Percentiles rank a stretch among this genome's conserved stretches.
Conservation (phyloP, 2,797 vertebrate species). For the Harpagifer antarcticus region DNA sequence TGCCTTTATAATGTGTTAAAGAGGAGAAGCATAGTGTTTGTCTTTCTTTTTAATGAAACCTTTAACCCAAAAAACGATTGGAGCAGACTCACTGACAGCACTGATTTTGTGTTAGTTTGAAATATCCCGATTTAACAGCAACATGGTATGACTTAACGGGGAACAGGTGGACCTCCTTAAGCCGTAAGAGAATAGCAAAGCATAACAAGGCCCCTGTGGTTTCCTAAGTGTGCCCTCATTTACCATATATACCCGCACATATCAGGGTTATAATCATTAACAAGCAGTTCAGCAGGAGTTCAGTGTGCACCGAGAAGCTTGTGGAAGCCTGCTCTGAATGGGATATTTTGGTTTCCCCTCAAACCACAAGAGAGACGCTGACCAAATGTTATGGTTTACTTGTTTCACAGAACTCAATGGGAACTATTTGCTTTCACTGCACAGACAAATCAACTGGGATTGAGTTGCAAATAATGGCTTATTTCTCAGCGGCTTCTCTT, state of each 20-base stretch:
- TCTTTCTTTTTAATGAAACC: conserved; percentile 18
- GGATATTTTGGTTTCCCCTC: conserved; percentile 73
- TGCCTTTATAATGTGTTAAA: neutral
- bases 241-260: conserved; percentile 77
- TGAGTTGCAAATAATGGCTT: conserved; percentile 77
- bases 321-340: conserved; percentile 66
- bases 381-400: conserved; percentile 82
- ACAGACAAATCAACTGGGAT: conserved; percentile 74
- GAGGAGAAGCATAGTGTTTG: neutral
- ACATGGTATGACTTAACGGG: conserved; percentile 66
- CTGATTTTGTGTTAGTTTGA: conserved; percentile 37
- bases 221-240: conserved; percentile 85
- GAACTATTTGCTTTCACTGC: conserved; percentile 73
- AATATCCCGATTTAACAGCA: conserved; percentile 53
- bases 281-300: conserved; percentile 83
- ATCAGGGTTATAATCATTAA: conserved; percentile 85
- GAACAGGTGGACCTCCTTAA: conserved; percentile 83
- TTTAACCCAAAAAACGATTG: conserved; percentile 1
- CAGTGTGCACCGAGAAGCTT: conserved; percentile 65
- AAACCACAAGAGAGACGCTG: conserved; percentile 77
- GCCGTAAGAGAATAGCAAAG: conserved; percentile 76
- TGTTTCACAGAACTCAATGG: conserved; percentile 73
- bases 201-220: conserved; percentile 84
- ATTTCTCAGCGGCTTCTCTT: conserved; percentile 57
- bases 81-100: conserved; percentile 48